Conservation (phyloP, 2,888 invertebrate genomes). For the Calameuta filiformis region DNA sequence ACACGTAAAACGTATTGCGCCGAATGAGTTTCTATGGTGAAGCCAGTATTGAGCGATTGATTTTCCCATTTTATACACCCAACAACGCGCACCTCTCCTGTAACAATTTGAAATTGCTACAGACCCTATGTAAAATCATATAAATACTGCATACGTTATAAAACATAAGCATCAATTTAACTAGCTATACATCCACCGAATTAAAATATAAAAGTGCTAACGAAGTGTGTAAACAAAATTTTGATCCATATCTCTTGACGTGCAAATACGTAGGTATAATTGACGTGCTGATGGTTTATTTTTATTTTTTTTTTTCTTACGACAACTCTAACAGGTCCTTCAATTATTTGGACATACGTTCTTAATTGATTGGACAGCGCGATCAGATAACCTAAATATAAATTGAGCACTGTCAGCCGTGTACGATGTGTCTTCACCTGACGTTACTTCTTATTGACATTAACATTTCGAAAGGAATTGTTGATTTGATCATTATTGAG, state of each 20-base stretch:
- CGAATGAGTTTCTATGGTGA: not conserved
- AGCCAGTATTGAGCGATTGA: not conserved
- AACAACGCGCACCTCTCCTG: too few species aligned
- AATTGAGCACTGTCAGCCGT: not conserved
- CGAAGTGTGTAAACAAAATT: not conserved
- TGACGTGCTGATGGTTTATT: not conserved
- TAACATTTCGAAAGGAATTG: not conserved
- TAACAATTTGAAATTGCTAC: not conserved
- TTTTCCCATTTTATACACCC: not conserved
- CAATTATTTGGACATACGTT: not conserved
- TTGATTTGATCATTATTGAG: not conserved
- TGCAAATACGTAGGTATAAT: not conserved
- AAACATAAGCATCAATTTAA: not conserved
- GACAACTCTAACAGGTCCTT: not conserved
- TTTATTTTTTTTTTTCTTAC: too few species aligned
- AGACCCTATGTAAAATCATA: not conserved
- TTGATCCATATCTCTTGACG: not conserved
- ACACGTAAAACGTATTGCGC: not conserved
- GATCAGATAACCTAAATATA: conserved; percentile 15
- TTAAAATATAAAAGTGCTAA: not conserved
- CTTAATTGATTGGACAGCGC: conserved; percentile 16
- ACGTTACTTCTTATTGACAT: too few species aligned
- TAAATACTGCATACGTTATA: not conserved
- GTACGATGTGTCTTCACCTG: too few species aligned
- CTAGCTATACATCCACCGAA: not conserved